These are phyloP conservation scores for Panulirus ornatus DNA, from an alignment of 1,140 invertebrate species.

Conservation along the genomic window DNA sequence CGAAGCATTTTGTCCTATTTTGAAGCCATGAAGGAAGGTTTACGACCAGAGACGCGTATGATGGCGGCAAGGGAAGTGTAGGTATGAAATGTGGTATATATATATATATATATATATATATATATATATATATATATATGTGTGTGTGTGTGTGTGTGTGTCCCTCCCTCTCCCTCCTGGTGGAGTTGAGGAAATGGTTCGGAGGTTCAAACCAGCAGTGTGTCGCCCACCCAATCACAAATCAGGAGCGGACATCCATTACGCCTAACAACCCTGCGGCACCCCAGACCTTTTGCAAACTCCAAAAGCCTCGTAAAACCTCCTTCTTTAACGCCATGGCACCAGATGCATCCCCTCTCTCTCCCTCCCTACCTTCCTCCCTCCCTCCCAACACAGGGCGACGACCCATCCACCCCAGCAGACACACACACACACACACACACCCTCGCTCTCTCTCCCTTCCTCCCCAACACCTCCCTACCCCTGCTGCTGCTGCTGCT, in stretches of 20 bases:
- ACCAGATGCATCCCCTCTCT: not conserved
- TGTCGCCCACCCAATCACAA: no score
- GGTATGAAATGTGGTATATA: no score
- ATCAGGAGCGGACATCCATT: not conserved
- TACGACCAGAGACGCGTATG: no score
- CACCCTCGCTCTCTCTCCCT: not conserved
- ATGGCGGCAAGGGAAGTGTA: not conserved
- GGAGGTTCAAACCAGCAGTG: no score
- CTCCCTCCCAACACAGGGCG: no score
- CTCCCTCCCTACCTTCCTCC: not conserved
- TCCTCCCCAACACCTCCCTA: not conserved
- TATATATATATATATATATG: not conserved
- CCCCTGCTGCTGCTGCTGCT: not conserved
- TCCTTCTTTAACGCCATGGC: conserved; percentile 11
- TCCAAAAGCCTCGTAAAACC: conserved; percentile 12
- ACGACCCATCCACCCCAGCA: not conserved
- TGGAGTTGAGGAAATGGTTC: no score
- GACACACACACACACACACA: not conserved
- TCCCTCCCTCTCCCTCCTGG: no score
- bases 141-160: not conserved
- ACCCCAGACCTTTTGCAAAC: conserved; percentile 12
- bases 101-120: no score
- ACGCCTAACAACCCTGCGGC: not conserved
- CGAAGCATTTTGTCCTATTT: no score
- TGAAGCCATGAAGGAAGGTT: no score